phyloP scores from a whole-genome alignment of 1,140 invertebrate species.

The Meloidogyne floridensis region DNA sequence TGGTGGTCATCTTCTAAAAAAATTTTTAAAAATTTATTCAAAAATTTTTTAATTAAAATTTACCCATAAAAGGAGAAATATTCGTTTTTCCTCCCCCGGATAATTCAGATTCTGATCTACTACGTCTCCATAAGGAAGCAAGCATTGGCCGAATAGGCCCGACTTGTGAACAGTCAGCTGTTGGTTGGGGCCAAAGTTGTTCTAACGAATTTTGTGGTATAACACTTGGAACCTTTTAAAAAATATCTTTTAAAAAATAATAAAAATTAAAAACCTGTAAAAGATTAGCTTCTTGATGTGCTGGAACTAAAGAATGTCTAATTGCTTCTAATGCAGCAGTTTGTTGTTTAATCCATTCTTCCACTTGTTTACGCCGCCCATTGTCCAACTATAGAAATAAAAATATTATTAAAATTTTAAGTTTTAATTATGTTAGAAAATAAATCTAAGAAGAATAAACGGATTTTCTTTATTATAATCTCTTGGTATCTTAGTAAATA shows the following conservation, averaged over 20 bases:
- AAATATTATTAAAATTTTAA: neutral
- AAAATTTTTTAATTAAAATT: neutral
- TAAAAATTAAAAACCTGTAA: constrained; percentile 40
- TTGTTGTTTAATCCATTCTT: constrained; percentile 55
- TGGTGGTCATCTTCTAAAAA: neutral
- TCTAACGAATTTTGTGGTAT: constrained; percentile 30
- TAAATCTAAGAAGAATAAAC: no score
- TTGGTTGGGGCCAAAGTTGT: constrained; percentile 24
- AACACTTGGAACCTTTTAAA: constrained; percentile 16
- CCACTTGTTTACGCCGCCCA: constrained; percentile 46
- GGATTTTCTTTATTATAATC: no score
- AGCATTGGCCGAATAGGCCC: constrained; percentile 39
- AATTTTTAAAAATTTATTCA: neutral
- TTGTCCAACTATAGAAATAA: constrained; percentile 38
- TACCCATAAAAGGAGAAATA: constrained; percentile 1
- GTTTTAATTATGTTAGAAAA: no score
- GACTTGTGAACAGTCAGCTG: constrained; percentile 20
- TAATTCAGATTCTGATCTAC: constrained; percentile 44
- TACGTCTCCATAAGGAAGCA: constrained; percentile 41
- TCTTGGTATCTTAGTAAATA: no score
- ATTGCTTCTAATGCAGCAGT: constrained; percentile 47
- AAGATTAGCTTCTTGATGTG: constrained; percentile 53
- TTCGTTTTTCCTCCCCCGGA: constrained; percentile 23
- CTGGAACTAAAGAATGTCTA: constrained; percentile 44
- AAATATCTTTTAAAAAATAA: neutral